Conservation (phyloP, 2,888 invertebrate species). For the Acholoe squamosa region DNA sequence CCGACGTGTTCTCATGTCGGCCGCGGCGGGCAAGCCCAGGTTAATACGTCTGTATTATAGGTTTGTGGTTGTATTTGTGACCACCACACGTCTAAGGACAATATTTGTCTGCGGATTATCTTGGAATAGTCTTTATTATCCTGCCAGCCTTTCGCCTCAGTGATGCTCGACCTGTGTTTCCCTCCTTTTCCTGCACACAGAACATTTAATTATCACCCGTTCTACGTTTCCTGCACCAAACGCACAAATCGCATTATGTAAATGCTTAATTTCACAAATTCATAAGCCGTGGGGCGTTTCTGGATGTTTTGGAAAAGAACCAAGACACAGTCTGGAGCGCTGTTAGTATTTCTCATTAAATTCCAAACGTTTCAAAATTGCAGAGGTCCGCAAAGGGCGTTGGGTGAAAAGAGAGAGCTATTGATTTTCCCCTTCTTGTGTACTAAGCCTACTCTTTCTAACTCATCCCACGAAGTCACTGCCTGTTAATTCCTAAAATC, state of each 20-base stretch:
- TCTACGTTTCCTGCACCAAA: neutral
- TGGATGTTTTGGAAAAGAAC: neutral
- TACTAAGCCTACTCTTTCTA: neutral
- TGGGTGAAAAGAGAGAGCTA: neutral
- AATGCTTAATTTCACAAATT: slow-evolving; percentile 35
- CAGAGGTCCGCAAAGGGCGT: neutral
- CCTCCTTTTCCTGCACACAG: neutral
- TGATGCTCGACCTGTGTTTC: neutral
- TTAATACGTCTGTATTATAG: slow-evolving; percentile 11
- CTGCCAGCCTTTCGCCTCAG: neutral
- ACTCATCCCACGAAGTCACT: neutral
- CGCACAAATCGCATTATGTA: slow-evolving; percentile 24
- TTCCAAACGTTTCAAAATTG: neutral
- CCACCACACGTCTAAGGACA: neutral
- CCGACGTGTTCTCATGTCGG: neutral
- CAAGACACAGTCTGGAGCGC: neutral
- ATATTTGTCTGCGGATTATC: neutral
- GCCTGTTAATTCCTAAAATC: neutral
- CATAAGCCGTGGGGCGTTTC: neutral
- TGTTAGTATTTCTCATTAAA: neutral
- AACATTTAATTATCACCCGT: slow-evolving; percentile 2
- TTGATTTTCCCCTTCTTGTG: neutral
- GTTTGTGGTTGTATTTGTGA: neutral
- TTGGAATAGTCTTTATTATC: slow-evolving; percentile 23
- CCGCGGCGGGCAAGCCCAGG: neutral